These are phyloP conservation scores for Oxystoma pomonae DNA, from an alignment of 2,888 invertebrate species.

Conservation along the genomic window DNA sequence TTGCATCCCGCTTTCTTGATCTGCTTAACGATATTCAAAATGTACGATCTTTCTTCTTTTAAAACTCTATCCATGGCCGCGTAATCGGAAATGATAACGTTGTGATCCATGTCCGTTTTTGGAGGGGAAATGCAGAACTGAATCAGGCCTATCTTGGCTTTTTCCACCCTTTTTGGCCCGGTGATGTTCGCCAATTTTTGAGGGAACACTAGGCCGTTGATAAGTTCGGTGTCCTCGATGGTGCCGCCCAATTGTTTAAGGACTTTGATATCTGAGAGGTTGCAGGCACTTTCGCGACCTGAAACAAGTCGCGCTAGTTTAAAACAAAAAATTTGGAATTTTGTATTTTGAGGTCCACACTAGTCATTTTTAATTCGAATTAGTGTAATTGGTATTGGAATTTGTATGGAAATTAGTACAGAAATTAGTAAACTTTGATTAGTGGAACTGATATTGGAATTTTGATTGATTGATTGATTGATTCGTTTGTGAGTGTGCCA, in stretches of 20 bases:
- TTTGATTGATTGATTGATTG: no score
- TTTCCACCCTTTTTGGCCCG: constrained; percentile 91
- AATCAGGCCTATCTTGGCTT: constrained; percentile 97
- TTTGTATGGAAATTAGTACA: no score
- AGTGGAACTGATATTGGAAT: no score
- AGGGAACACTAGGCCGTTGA: constrained; percentile 94
- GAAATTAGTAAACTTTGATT: no score
- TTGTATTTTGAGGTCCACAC: no score
- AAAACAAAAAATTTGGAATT: no score
- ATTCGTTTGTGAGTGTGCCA: no score
- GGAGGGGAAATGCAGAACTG: constrained; percentile 99
- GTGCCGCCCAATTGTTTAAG: constrained; percentile 95
- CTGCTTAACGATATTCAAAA: constrained; percentile 97
- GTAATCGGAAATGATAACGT: constrained; percentile 94
- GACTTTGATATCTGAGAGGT: constrained; percentile 95
- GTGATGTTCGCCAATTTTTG: constrained; percentile 85
- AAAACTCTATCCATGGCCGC: constrained; percentile 99
- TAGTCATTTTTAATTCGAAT: no score
- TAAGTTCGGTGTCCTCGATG: constrained; percentile 93
- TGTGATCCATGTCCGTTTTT: constrained; percentile 99
- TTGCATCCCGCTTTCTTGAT: constrained; percentile 98
- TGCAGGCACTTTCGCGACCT: constrained; percentile 65
- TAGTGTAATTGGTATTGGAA: no score
- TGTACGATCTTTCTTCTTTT: constrained; percentile 96
- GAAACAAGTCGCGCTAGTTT: no score